Base-by-base conservation (phyloP, 2,797 vertebrate genomes). In the Hyperoplus immaculatus region DNA sequence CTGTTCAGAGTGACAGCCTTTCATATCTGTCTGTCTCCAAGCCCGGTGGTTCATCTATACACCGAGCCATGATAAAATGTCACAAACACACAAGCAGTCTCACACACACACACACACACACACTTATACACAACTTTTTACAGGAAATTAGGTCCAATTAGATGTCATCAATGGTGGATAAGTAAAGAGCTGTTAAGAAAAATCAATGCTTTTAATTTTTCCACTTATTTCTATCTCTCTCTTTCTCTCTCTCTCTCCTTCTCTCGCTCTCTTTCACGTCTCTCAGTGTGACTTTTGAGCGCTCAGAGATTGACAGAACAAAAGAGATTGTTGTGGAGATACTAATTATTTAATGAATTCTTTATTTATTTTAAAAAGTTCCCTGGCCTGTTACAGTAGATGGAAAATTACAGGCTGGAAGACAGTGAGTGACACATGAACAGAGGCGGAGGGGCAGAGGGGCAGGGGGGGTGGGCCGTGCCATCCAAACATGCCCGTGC, bases 301-400 rank as follows among this genome's bases (percentile, higher is more conserved):
- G 43, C 84, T 88, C 51, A 0, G 75, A 76, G 94, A 94, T 89
- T 95, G 94, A 95, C 92, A 91, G 92, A 92, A 95, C 92, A 95
- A 95, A 95, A 84, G 88, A 93, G 91, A 94, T 91, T 92, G 90
- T 94, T 94, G 92, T 93, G 87, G 85, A 89, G 90, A 93, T 92
- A 88, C 93, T 93, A 92, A 94, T 94, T 95, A 94, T 95, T 95
- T 92, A 92, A 95, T 95, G 86, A 93, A 92, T 94, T 94, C 86
- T 94, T 93, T 93, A 94, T 96, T 95, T 95, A 94, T 95, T 95
- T 95, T 91, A 93, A 95, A 29, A 93, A 94, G 91, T 92, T 91
- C 90, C 90, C 77, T 85, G 90, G 83, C 89, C 87, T 93, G 90
- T 93, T 93, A 90, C 92, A 90, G 93, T 94, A 90, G 93, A 92